phyloP scores from a whole-genome alignment of 2,888 invertebrate genomes.

The Amorpha juglandis region DNA sequence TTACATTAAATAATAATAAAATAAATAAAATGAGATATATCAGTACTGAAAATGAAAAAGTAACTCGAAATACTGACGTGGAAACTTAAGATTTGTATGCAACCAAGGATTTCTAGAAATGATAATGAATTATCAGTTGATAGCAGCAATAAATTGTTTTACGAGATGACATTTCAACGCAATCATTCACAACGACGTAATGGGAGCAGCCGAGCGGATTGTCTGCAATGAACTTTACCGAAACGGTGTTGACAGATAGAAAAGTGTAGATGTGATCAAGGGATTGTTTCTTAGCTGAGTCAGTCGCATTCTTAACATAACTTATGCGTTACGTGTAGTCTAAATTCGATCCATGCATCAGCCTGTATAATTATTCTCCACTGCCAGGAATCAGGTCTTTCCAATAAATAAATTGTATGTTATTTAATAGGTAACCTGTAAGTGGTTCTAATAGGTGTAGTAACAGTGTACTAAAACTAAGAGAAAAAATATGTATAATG shows the following conservation, averaged over 20 bases:
- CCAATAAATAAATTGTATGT: no score
- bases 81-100: background rate
- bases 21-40: background rate
- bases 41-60: background rate
- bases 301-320: background rate
- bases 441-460: no score
- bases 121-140: slow-evolving; percentile 18
- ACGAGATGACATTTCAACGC: slow-evolving; percentile 22
- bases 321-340: background rate
- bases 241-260: slow-evolving; percentile 16
- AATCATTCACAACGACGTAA: slow-evolving; percentile 17
- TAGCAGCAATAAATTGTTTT: slow-evolving; percentile 21
- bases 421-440: no score
- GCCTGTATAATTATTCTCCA: no score
- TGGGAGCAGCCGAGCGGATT: background rate
- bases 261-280: slow-evolving; percentile 22
- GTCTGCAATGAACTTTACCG: slow-evolving; percentile 16
- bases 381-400: no score
- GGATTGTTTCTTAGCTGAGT: slow-evolving; percentile 14
- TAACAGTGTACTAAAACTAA: no score
- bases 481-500: no score
- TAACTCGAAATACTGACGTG: background rate
- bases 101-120: background rate
- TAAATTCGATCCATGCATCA: background rate
- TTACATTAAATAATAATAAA: no score